Evolutionary conservation across 1,140 invertebrate species (phyloP).

Genomic region (Sycophila sp.): DNA sequence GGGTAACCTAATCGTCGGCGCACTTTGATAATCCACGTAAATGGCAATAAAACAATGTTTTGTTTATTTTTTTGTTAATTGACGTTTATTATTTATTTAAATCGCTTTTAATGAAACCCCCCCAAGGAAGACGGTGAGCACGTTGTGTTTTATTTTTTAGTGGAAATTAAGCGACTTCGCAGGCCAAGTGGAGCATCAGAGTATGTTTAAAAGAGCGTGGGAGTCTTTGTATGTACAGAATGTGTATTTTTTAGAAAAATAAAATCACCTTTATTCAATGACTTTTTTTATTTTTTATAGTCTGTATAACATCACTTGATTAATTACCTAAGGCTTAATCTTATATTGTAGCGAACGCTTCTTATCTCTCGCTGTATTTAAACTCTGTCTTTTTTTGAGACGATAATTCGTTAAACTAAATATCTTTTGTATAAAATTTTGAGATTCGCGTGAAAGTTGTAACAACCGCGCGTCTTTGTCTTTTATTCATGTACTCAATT

Average conservation of each 20-base stretch:
- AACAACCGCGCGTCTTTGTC: too few species aligned
- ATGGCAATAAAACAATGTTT: not conserved
- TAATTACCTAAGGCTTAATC: too few species aligned
- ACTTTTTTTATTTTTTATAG: too few species aligned
- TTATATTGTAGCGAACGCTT: too few species aligned
- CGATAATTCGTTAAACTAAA: too few species aligned
- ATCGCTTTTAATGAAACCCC: not conserved
- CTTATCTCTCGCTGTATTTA: too few species aligned
- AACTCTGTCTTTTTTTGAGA: too few species aligned
- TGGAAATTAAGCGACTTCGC: slow-evolving; percentile 18
- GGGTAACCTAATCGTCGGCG: not conserved
- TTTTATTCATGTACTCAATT: too few species aligned
- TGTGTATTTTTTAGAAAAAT: slow-evolving; percentile 21
- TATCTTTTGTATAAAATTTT: too few species aligned
- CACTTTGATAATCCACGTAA: not conserved
- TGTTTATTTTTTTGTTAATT: not conserved
- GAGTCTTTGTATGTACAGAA: slow-evolving; percentile 28
- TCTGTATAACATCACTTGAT: too few species aligned
- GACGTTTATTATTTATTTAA: not conserved
- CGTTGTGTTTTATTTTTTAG: slow-evolving; percentile 2
- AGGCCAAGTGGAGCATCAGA: slow-evolving; percentile 1
- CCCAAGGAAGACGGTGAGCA: too few species aligned
- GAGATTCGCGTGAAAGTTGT: too few species aligned
- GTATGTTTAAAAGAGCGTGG: slow-evolving; percentile 2
- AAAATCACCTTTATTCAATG: slow-evolving; percentile 30